Conservation (phyloP, 2,113 vertebrate genomes). For the Laticauda laticaudata region DNA sequence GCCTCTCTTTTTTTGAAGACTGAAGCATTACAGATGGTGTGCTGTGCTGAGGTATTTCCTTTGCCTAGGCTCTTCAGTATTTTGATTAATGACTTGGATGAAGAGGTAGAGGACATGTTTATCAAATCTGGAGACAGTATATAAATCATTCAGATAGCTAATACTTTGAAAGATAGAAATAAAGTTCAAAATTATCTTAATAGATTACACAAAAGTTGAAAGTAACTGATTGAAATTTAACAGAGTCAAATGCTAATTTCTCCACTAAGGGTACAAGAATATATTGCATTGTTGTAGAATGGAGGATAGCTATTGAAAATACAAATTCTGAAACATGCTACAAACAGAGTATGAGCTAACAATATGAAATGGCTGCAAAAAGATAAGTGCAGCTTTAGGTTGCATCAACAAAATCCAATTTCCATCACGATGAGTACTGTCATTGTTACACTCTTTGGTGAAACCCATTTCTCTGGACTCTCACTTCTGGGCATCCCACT, state of each 20-base stretch:
- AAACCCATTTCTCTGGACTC: background rate
- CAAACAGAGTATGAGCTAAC: background rate
- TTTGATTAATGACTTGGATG: background rate
- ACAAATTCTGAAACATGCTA: background rate
- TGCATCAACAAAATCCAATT: background rate
- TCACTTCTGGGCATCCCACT: background rate
- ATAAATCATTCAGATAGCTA: background rate
- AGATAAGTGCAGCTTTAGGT: background rate
- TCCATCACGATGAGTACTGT: background rate
- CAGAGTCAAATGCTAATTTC: background rate
- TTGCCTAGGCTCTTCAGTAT: background rate
- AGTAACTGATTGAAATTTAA: background rate
- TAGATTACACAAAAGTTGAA: background rate
- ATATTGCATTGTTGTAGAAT: background rate
- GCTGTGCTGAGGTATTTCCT: background rate
- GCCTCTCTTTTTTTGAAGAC: background rate
- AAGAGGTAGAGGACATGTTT: background rate
- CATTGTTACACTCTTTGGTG: background rate
- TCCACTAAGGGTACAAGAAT: background rate
- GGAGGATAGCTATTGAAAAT: background rate
- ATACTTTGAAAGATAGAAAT: background rate
- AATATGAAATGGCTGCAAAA: background rate
- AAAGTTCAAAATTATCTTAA: background rate
- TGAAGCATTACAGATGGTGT: background rate
- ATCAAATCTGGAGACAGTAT: background rate